Percentiles rank a stretch among this genome's conserved stretches.
phyloP scores from a whole-genome alignment of 2,113 vertebrate species.

The Chaetorhynchus papuensis region DNA sequence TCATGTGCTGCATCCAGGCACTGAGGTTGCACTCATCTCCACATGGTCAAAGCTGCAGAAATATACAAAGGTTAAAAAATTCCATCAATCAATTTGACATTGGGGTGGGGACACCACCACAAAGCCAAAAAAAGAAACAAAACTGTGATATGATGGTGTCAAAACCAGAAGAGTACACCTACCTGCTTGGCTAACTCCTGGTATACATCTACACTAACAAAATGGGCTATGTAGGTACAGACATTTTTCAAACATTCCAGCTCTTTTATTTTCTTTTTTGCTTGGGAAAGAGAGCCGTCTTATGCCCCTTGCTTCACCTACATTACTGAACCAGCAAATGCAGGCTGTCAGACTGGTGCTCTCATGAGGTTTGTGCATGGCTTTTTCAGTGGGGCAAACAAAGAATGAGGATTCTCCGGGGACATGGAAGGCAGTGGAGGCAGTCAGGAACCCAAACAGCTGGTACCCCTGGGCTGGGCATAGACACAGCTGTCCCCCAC shows the following conservation, averaged over 20 bases:
- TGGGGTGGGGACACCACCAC: background rate
- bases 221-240: background rate
- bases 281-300: background rate
- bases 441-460: background rate
- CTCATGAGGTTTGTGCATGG: background rate
- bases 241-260: background rate
- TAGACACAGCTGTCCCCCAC: background rate
- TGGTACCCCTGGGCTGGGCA: background rate
- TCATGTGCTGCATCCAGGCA: background rate
- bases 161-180: background rate
- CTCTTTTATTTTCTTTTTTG: fast-evolving
- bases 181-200: background rate
- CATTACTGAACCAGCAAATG: background rate
- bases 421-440: background rate
- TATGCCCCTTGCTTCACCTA: background rate
- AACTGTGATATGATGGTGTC: background rate
- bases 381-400: background rate
- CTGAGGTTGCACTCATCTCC: background rate
- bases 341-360: background rate
- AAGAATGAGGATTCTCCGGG: background rate
- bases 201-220: background rate
- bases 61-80: background rate
- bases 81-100: background rate
- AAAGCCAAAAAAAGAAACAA: background rate
- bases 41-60: background rate